Conservation (phyloP, 2,113 vertebrate species). For the Lagopus leucura region DNA sequence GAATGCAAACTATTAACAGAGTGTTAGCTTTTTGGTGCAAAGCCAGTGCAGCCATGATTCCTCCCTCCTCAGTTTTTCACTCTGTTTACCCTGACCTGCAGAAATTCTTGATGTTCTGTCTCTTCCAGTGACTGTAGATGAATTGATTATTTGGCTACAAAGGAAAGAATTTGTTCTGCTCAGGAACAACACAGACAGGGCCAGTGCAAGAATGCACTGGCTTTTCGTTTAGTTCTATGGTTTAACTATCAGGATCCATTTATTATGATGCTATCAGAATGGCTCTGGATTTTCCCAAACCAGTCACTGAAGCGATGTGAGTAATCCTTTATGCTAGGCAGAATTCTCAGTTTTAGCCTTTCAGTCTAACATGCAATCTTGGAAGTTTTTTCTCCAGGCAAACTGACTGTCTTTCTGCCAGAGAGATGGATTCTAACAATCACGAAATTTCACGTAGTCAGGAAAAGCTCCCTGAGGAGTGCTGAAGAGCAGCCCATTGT, state of each 20-base stretch:
- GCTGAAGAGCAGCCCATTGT: not conserved
- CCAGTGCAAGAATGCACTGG: not conserved
- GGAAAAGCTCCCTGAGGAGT: not conserved
- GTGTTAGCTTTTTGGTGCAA: rapidly evolving
- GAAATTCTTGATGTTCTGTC: not conserved
- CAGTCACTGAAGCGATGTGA: not conserved
- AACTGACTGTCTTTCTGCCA: not conserved
- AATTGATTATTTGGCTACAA: not conserved
- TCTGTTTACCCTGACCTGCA: not conserved
- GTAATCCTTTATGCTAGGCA: not conserved
- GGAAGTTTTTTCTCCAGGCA: not conserved
- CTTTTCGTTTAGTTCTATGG: not conserved
- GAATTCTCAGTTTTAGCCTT: not conserved
- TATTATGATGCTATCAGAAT: not conserved
- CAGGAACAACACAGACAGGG: not conserved
- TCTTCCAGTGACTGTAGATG: not conserved
- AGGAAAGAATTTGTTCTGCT: not conserved
- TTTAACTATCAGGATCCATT: not conserved
- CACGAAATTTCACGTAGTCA: not conserved
- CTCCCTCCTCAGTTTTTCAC: not conserved
- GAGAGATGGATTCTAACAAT: not conserved
- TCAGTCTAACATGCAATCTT: not conserved
- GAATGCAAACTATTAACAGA: not conserved
- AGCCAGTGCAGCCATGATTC: not conserved
- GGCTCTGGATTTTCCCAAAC: not conserved